Conservation (phyloP, 2,113 vertebrate species). For the Chaetodon trifascialis region DNA sequence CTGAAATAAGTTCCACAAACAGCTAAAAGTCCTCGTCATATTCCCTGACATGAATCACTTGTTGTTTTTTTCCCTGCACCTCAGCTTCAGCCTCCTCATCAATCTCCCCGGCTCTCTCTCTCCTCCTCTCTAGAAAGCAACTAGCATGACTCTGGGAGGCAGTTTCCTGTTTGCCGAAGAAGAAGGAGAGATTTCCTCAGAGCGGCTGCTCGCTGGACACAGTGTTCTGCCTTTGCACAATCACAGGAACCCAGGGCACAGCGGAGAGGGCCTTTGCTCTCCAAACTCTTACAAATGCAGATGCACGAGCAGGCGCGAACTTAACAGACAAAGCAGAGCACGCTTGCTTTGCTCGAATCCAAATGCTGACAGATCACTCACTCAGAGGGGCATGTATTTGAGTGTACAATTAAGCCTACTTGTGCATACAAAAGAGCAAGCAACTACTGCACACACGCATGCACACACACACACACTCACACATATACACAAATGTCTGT, state of each 20-base stretch:
- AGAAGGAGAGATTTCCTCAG: conserved; percentile 84
- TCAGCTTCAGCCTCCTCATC: conserved; percentile 42
- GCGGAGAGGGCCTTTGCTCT: conserved; percentile 61
- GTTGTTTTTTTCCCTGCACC: conserved; percentile 41
- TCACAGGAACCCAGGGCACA: conserved; percentile 85
- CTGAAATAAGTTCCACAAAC: conserved; percentile 27
- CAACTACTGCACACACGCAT: background rate
- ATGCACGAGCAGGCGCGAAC: conserved; percentile 17
- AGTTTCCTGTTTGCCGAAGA: conserved; percentile 85
- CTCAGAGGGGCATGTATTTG: conserved; percentile 11
- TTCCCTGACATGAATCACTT: conserved; percentile 40
- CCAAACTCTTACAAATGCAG: conserved; percentile 37
- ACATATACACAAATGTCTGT: conserved; percentile 66
- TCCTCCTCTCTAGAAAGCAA: conserved; percentile 61
- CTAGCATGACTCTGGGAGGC: conserved; percentile 67
- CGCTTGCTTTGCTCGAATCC: conserved; percentile 15
- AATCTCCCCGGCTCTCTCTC: conserved; percentile 34
- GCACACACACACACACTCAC: conserved; percentile 3
- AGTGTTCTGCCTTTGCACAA: conserved; percentile 83
- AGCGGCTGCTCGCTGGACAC: conserved; percentile 79
- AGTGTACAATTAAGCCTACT: conserved; percentile 19
- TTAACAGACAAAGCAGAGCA: conserved; percentile 30
- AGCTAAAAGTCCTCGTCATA: conserved; percentile 12
- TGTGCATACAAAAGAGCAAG: conserved; percentile 9
- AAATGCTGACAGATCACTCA: conserved; percentile 37